Base-by-base conservation (phyloP, 2,113 vertebrate species). In the Noturus placidus region DNA sequence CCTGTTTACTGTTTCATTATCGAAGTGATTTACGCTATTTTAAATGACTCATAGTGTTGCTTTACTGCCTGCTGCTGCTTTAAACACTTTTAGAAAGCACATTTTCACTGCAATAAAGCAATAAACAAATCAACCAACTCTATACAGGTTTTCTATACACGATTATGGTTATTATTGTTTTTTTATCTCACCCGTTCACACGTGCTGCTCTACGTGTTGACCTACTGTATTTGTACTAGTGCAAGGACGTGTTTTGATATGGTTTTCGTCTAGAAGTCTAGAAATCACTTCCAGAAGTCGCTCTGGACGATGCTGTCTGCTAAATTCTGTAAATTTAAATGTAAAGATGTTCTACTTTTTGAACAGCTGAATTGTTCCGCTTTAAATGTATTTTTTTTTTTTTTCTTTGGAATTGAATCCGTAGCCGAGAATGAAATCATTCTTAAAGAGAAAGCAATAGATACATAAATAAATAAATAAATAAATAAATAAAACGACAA, bases 1-100 rank as follows among this genome's bases (percentile, higher is more conserved):
- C 79, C 52, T 42, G 22, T 57, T 69, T 78, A 63, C 22, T 35
- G 35, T 80, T 35, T 74, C 83, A 91, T 86, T 81, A 78, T 54
- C 38, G 38, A 67, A 77, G 38, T 63, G 59, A n/a, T 59, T 85
- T 57, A 38, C n/a, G 38, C n/a, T 52, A 15, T 27, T 86, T 80
- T 20, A 70, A 35, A 35, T 14, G 65, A 52, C 72, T n/a, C 42
- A 1, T 72, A 50, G 81, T n/a, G 50, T 50, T 72, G 61, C 88
- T 77, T 77, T 52, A 22, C 85, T 79, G 74, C 57, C 30, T 33
- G 35, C 61, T 79, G 85, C n/a, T 80, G 10, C 52, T 57, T 80
- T 22, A 35, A 22, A 33, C 52, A 57, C 19, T 22, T 78, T 77
- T 52, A n/a, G 25, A 77, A 54, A 30, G 6, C 78, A 57, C 30